Conservation (phyloP, 64 coral and sea anemone species). For the Astreopora myriophthalma region DNA sequence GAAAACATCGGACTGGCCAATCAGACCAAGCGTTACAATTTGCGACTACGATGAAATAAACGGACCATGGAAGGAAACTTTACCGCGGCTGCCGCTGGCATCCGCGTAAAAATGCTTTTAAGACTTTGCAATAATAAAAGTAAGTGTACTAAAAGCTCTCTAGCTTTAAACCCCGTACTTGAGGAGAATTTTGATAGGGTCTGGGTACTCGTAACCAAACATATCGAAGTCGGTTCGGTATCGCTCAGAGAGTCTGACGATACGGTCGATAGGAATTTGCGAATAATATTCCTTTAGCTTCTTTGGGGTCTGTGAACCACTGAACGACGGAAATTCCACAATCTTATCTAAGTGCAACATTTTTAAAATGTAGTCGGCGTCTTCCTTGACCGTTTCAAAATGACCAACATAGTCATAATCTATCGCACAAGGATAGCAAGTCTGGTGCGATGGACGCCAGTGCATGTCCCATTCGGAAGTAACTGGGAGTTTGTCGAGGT, state of each 20-base stretch:
- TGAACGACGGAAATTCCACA: slow-evolving; percentile 1
- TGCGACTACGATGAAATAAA: no score
- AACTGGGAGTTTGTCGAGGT: background rate
- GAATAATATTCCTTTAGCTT: background rate
- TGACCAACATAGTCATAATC: background rate
- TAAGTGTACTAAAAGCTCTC: no score
- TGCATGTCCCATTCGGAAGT: background rate
- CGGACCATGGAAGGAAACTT: no score
- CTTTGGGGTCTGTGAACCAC: background rate
- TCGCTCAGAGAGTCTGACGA: background rate
- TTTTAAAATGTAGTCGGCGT: slow-evolving; percentile 9
- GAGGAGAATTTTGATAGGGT: slow-evolving; percentile 2
- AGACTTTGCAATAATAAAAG: no score
- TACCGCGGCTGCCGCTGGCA: no score
- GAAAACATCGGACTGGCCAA: no score
- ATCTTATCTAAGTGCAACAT: background rate
- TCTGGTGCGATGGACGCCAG: slow-evolving; percentile 20
- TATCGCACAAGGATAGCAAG: background rate
- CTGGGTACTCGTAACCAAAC: slow-evolving; percentile 29
- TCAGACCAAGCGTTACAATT: no score
- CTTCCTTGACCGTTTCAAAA: slow-evolving; percentile 7
- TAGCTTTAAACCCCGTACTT: slow-evolving; percentile 2
- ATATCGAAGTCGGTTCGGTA: slow-evolving; percentile 18
- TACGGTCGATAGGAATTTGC: background rate
- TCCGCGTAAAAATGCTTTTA: no score